Evolutionary conservation across 2,797 vertebrate species (phyloP).

Genomic region (Lates japonicus): DNA sequence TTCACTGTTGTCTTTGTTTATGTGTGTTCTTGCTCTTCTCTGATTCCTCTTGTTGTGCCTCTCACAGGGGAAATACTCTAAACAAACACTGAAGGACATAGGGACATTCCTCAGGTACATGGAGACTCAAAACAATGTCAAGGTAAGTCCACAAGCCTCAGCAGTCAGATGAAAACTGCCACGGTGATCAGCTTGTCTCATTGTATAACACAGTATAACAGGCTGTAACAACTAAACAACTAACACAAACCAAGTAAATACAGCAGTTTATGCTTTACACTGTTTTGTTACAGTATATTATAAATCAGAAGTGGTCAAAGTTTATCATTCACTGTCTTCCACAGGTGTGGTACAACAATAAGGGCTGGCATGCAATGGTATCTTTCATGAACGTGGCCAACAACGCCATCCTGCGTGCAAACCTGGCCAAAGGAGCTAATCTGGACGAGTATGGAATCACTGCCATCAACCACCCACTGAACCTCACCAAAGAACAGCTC

Average conservation of each 20-base stretch:
- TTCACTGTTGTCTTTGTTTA: background rate
- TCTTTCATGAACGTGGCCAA: conserved; percentile 95
- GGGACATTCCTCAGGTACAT: conserved; percentile 90
- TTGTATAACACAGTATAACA: background rate
- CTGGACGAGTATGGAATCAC: conserved; percentile 92
- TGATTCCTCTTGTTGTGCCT: background rate
- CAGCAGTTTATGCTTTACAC: background rate
- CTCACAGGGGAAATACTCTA: conserved; percentile 77
- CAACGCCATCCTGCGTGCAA: conserved; percentile 92
- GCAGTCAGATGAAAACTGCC: background rate
- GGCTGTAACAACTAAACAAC: background rate
- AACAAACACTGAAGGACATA: conserved; percentile 86
- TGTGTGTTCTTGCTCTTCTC: background rate
- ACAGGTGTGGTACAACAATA: conserved; percentile 98
- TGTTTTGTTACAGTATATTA: background rate
- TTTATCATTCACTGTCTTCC: background rate
- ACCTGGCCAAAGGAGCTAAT: conserved; percentile 83
- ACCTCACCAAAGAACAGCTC: conserved; percentile 96
- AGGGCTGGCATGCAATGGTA: conserved; percentile 96
- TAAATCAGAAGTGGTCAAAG: background rate
- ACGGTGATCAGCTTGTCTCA: background rate
- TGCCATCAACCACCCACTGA: conserved; percentile 93
- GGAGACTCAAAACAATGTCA: conserved; percentile 95
- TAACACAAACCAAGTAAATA: background rate
- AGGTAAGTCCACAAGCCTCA: conserved; percentile 82